These are phyloP conservation scores for Eucera pruinosa DNA, from an alignment of 2,888 invertebrate species.

Conservation along the genomic window DNA sequence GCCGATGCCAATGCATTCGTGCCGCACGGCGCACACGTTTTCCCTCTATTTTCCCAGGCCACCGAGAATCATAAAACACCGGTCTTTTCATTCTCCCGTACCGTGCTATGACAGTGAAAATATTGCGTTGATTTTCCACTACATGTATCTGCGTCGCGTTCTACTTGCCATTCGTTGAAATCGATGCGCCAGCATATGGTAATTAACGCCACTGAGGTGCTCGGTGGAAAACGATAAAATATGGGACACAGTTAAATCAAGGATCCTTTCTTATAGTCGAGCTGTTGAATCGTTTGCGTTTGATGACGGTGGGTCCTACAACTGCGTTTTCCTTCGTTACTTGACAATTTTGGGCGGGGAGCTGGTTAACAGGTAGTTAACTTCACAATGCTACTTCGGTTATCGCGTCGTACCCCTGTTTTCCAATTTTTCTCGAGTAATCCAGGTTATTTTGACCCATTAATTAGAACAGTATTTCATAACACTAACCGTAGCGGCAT, in stretches of 20 bases:
- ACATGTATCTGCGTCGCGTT: not conserved
- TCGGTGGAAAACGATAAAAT: not conserved
- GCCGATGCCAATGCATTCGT: constrained; percentile 36
- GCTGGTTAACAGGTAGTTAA: too few species aligned
- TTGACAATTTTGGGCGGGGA: too few species aligned
- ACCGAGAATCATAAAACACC: constrained; percentile 30
- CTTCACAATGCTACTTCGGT: too few species aligned
- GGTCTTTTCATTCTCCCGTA: constrained; percentile 33
- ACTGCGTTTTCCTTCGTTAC: not conserved
- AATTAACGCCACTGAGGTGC: not conserved
- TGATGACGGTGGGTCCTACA: not conserved
- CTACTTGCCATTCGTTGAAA: constrained; percentile 11
- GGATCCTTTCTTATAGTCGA: not conserved
- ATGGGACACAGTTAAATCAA: not conserved
- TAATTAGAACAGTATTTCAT: too few species aligned
- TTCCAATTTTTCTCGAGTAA: too few species aligned
- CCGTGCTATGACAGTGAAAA: constrained; percentile 15
- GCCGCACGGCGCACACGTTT: constrained; percentile 31
- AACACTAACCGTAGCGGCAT: too few species aligned
- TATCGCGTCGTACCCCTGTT: too few species aligned
- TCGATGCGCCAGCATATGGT: not conserved
- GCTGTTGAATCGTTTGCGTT: not conserved
- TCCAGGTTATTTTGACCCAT: too few species aligned
- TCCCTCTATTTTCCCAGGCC: constrained; percentile 39
- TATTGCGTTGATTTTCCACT: constrained; percentile 32